Evolutionary conservation across 2,113 vertebrate species (phyloP).

Genomic region (Macaca nemestrina): DNA sequence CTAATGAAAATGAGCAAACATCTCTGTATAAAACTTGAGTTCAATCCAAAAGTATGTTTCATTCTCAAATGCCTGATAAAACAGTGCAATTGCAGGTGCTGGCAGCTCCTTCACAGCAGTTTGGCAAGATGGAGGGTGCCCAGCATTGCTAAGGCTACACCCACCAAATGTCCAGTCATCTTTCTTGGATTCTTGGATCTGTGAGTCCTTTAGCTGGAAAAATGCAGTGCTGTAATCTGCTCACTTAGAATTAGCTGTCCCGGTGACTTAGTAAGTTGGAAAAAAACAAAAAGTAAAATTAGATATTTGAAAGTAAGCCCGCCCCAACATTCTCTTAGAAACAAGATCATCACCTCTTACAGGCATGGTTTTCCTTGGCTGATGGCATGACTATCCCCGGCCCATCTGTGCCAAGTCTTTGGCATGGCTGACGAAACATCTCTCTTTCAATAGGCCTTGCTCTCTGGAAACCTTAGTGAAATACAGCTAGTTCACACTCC

Average conservation of each 20-base stretch:
- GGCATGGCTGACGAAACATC: not conserved
- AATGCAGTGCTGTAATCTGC: not conserved
- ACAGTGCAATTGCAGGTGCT: not conserved
- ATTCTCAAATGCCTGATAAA: constrained; percentile 69
- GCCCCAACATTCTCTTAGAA: constrained; percentile 26
- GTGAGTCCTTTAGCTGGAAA: not conserved
- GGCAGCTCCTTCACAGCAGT: not conserved
- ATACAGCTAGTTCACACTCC: constrained; percentile 34
- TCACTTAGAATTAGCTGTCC: constrained; percentile 31
- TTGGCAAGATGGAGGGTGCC: not conserved
- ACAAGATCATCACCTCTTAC: constrained; percentile 37
- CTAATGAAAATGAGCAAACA: constrained; percentile 60
- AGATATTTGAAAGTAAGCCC: constrained; percentile 20
- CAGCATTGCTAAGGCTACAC: not conserved
- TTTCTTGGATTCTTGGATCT: not conserved
- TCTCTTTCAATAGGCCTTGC: constrained; percentile 34
- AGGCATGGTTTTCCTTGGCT: constrained; percentile 53
- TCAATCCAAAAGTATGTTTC: constrained; percentile 29
- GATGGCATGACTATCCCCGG: not conserved
- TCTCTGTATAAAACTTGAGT: constrained; percentile 49
- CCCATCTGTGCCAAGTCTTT: not conserved
- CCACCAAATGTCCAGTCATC: not conserved
- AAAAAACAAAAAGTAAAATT: not conserved
- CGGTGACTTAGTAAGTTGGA: constrained; percentile 2
- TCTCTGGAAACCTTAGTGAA: constrained; percentile 57